Evolutionary conservation across 2,113 vertebrate species (phyloP), one percentile per base, ranked within the genome.

Genomic region (Lanius collurio): DNA sequence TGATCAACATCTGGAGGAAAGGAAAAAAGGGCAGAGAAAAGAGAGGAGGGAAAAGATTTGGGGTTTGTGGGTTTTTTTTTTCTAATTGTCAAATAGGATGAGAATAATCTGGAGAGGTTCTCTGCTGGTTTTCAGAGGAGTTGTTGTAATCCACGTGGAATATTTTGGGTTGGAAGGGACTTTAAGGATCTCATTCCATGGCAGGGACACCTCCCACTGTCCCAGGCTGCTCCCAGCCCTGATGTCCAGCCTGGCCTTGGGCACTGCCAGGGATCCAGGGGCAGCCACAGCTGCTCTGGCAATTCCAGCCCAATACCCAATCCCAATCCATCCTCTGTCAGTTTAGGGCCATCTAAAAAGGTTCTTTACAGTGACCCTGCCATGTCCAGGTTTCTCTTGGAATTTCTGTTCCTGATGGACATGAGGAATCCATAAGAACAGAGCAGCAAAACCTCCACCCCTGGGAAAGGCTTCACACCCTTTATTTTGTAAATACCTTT

Each of bases 381-480:
- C 21, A 0, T 4, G 7, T 7, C 33, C 44, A 8, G 24, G 30
- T 28, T 56, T 56, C 42, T 26, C 6, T 9, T 28, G 67, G 37
- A 6, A 64, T 10, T 67, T 44, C 17, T 60, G 12, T 14, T 50
- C 47, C 82, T 3, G 9, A 1, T 8, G 63, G 53, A 10, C 1
- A 0, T 6, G 1, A 26, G 33, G 85, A n/a, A 26, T 17, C 46
- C 35, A 1, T 17, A 26, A 59, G 53, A 63, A 33, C 15, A 2
- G 0, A 2, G 6, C 17, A n/a, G 22, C 3, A 8, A 28, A 75
- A 17, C 65, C 17, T 11, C 35, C 23, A 1, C 16, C 50, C 5
- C 73, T 4, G 7, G 52, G 53, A 63, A n/a, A 16, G 2, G 35
- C 53, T 89, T 63, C 27, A 8, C 60, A 4, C 39, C 31, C 14